These are phyloP conservation scores for Dendrophyllia cribrosa DNA, from an alignment of 64 coral and sea anemone species.

Conservation along the genomic window DNA sequence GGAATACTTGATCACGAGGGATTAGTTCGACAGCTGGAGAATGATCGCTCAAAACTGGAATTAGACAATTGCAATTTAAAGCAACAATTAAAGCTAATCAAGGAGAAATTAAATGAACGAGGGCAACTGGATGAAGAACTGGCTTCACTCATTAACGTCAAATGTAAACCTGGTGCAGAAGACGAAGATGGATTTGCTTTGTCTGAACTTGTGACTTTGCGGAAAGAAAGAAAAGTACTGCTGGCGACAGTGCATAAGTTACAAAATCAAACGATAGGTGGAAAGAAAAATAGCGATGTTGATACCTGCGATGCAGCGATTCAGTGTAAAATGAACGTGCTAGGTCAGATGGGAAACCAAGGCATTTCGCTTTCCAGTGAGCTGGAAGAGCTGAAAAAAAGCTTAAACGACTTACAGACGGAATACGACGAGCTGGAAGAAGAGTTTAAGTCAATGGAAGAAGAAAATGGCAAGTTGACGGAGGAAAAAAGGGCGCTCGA, in stretches of 20 bases:
- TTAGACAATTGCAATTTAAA: constrained; percentile 80
- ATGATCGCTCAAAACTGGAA: constrained; percentile 75
- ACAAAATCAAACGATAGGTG: constrained; percentile 42
- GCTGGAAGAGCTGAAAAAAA: constrained; percentile 54
- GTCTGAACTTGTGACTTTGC: constrained; percentile 60
- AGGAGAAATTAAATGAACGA: constrained; percentile 65
- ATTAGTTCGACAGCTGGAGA: constrained; percentile 38
- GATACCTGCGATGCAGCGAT: constrained; percentile 41
- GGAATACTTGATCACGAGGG: constrained; percentile 1
- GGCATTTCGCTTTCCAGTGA: constrained; percentile 58
- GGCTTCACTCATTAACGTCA: constrained; percentile 25
- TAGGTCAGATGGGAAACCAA: constrained; percentile 30
- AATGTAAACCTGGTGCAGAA: not conserved
- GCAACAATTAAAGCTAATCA: constrained; percentile 65
- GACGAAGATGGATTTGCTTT: constrained; percentile 16
- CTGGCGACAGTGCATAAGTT: constrained; percentile 84
- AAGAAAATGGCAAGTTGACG: constrained; percentile 83
- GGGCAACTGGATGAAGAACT: constrained; percentile 63
- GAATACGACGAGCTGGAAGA: constrained; percentile 84
- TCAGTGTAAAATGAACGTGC: constrained; percentile 64
- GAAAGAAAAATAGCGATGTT: not conserved
- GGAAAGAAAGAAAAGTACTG: constrained; percentile 88
- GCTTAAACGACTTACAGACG: constrained; percentile 43
- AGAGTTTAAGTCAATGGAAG: constrained; percentile 79
- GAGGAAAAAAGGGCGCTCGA: constrained; percentile 90